phyloP scores from a whole-genome alignment of 53 echinoderm and acorn worm genomes.

The Holothuria scabra region DNA sequence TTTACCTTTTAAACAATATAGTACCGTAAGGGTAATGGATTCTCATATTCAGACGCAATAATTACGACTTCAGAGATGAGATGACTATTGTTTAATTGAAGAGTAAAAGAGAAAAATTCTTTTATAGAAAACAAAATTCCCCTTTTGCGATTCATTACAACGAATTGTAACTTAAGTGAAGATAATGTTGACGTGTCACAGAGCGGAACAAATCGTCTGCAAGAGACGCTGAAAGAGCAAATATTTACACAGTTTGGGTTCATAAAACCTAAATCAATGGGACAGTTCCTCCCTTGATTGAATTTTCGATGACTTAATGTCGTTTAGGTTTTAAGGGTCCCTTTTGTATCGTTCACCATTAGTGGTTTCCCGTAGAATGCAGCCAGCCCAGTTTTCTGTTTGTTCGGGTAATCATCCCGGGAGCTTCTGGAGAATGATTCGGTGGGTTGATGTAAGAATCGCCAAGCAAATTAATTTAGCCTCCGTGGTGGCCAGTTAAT shows the following conservation, averaged over 20 bases:
- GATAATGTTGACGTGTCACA: background rate
- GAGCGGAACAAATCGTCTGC: conserved; percentile 4
- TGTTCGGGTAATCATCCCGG: conserved; percentile 23
- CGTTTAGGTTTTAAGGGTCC: conserved; percentile 6
- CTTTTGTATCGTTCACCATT: conserved; percentile 38
- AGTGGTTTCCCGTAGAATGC: conserved; percentile 21
- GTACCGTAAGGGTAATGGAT: too few relatives aligned
- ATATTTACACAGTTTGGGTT: conserved; percentile 28
- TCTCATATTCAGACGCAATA: too few relatives aligned
- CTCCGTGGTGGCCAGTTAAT: conserved; percentile 39
- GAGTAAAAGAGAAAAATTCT: too few relatives aligned
- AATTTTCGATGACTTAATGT: conserved; percentile 32
- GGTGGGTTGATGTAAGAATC: background rate
- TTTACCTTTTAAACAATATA: too few relatives aligned
- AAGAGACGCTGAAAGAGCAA: conserved; percentile 4
- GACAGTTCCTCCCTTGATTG: conserved; percentile 3
- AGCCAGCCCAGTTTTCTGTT: background rate
- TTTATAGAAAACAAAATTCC: too few relatives aligned
- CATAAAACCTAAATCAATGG: conserved; percentile 5
- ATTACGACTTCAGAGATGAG: too few relatives aligned
- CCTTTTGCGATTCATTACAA: too few relatives aligned
- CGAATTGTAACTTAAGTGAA: too few relatives aligned
- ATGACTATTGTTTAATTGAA: too few relatives aligned
- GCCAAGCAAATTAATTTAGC: conserved; percentile 49
- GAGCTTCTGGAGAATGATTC: conserved; percentile 11